phyloP scores from a whole-genome alignment of 2,113 vertebrate genomes.

The Tragulus kanchil region DNA sequence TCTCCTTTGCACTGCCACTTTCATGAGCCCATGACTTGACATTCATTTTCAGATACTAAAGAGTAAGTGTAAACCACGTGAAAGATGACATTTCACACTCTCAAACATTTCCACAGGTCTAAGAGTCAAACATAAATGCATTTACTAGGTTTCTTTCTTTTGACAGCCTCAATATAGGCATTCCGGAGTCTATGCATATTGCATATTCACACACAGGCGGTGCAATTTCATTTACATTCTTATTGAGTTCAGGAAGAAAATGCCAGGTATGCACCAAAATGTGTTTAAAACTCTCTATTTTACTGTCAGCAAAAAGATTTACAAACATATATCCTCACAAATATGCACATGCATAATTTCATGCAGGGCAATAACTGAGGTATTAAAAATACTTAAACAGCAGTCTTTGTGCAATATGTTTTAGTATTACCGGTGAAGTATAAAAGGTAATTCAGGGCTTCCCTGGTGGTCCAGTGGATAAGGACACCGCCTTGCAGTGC shows the following conservation, averaged over 20 bases:
- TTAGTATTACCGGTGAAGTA: too few relatives aligned
- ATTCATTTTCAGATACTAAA: slow-evolving; percentile 39
- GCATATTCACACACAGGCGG: slow-evolving; percentile 33
- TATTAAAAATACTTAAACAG: slow-evolving; percentile 13
- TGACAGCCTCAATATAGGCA: not conserved
- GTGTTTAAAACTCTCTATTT: slow-evolving; percentile 14
- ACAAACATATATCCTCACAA: not conserved
- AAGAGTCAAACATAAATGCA: slow-evolving; percentile 53
- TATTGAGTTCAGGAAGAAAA: slow-evolving; percentile 69
- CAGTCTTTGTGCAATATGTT: not conserved
- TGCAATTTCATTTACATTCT: slow-evolving; percentile 74
- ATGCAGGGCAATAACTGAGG: slow-evolving; percentile 22
- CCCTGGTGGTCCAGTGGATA: too few relatives aligned
- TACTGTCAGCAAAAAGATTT: slow-evolving; percentile 57
- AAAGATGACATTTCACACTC: slow-evolving; percentile 31
- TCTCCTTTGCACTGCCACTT: not conserved
- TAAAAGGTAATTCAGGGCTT: too few relatives aligned
- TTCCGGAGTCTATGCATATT: not conserved
- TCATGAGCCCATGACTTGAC: slow-evolving; percentile 34
- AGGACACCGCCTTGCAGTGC: too few relatives aligned
- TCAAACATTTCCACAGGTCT: slow-evolving; percentile 52
- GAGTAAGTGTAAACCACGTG: slow-evolving; percentile 43
- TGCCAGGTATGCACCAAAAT: slow-evolving; percentile 49
- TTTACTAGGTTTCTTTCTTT: not conserved
- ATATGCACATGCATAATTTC: not conserved